These are phyloP conservation scores for Trichacis sp. DNA, from an alignment of 2,888 invertebrate genomes.

Conservation along the genomic window DNA sequence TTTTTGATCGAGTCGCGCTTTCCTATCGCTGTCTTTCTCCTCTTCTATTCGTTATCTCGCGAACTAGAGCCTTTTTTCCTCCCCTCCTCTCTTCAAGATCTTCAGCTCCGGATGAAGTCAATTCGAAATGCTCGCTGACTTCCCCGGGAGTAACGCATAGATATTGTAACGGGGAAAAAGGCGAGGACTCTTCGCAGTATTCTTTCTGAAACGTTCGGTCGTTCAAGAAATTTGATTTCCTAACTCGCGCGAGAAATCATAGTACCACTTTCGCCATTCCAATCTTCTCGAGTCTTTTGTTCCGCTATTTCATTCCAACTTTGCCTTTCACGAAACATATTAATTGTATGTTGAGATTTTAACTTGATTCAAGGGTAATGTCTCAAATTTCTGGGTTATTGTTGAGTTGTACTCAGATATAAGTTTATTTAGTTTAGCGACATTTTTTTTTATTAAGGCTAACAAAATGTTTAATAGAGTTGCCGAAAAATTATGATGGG, in stretches of 20 bases:
- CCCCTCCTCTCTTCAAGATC: conserved; percentile 12
- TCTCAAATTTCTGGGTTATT: too few relatives aligned
- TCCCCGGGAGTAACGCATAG: conserved; percentile 22
- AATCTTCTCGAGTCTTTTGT: conserved; percentile 14
- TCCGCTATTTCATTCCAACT: conserved; percentile 2
- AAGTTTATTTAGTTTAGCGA: too few relatives aligned
- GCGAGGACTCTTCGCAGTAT: conserved; percentile 11
- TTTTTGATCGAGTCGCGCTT: conserved; percentile 13
- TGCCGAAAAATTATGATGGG: too few relatives aligned
- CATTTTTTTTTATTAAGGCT: too few relatives aligned
- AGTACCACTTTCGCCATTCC: conserved; percentile 33
- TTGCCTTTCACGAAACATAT: conserved; percentile 14
- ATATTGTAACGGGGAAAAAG: conserved; percentile 17
- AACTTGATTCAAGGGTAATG: too few relatives aligned
- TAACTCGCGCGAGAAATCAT: conserved; percentile 40
- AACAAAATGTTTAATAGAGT: too few relatives aligned
- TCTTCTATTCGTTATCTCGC: conserved; percentile 35
- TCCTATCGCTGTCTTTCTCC: conserved; percentile 15
- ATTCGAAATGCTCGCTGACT: conserved; percentile 27
- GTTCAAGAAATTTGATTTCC: conserved; percentile 48
- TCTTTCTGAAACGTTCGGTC: conserved; percentile 28
- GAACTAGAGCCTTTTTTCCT: conserved; percentile 14
- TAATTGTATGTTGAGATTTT: conserved; percentile 7
- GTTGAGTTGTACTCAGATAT: too few relatives aligned
- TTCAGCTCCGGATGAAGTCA: conserved; percentile 34